phyloP scores from a whole-genome alignment of 2,113 vertebrate species.

The Micromys minutus region DNA sequence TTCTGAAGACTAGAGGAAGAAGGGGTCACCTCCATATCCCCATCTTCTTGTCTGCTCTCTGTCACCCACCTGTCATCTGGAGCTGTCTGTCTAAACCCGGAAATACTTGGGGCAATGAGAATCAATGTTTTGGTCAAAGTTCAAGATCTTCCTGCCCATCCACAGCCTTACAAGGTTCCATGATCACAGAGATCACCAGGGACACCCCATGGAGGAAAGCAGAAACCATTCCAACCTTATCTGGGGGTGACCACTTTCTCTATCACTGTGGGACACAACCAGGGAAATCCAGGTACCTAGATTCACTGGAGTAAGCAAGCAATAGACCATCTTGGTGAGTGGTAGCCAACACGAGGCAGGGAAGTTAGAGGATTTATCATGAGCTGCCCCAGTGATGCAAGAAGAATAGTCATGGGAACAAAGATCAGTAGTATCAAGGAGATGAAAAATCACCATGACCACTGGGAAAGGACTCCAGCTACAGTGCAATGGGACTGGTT shows the following conservation, averaged over 20 bases:
- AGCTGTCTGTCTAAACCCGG: neutral
- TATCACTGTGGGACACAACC: neutral
- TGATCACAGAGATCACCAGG: neutral
- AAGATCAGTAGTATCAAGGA: neutral
- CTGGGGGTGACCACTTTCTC: neutral
- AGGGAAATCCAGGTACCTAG: neutral
- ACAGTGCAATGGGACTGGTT: neutral
- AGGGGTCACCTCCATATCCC: neutral
- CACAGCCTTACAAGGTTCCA: neutral
- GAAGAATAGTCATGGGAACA: neutral
- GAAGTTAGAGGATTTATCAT: neutral
- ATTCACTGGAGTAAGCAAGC: neutral
- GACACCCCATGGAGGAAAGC: neutral
- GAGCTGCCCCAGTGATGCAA: neutral
- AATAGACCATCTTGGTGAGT: neutral
- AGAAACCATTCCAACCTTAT: neutral
- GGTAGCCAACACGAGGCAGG: neutral
- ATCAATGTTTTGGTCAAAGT: neutral
- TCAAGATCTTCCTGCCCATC: neutral
- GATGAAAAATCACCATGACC: neutral
- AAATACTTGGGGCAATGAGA: neutral
- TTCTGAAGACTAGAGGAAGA: neutral
- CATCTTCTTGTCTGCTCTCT: neutral
- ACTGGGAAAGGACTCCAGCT: neutral
- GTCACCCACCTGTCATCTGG: neutral